These are phyloP conservation scores for Clunio marinus DNA, from an alignment of 2,888 invertebrate species.

Conservation along the genomic window DNA sequence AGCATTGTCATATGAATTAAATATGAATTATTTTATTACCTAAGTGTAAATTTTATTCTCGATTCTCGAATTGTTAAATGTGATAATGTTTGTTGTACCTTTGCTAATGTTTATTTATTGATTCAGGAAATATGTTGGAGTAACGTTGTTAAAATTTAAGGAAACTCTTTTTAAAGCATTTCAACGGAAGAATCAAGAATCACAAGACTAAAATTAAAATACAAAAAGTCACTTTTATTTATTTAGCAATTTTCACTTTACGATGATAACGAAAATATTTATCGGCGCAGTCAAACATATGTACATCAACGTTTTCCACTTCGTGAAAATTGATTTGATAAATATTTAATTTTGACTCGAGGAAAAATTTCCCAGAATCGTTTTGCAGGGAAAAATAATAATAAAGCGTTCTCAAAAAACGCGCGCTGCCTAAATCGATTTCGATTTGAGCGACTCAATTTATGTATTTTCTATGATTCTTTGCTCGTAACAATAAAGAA, in stretches of 20 bases:
- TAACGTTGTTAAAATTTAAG: too few relatives aligned
- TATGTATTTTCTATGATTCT: neutral
- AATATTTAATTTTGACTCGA: conserved; percentile 37
- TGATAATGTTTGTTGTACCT: too few relatives aligned
- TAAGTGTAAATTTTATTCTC: too few relatives aligned
- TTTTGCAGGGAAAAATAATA: conserved; percentile 17
- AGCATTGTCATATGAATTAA: too few relatives aligned
- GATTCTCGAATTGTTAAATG: too few relatives aligned
- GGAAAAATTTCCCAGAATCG: conserved; percentile 29
- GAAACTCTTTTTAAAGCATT: too few relatives aligned
- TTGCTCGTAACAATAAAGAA: neutral
- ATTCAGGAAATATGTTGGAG: too few relatives aligned
- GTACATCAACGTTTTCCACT: neutral
- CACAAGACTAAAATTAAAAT: neutral
- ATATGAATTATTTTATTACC: too few relatives aligned
- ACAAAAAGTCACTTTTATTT: neutral
- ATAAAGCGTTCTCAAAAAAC: neutral
- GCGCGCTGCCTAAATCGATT: neutral
- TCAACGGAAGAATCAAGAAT: too few relatives aligned
- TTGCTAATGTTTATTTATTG: too few relatives aligned
- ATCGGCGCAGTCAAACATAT: neutral
- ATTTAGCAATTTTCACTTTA: neutral
- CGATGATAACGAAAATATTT: conserved; percentile 22
- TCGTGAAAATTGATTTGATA: conserved; percentile 34
- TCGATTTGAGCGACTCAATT: neutral